phyloP scores from a whole-genome alignment of 2,113 vertebrate species.

The Halichoerus grypus region DNA sequence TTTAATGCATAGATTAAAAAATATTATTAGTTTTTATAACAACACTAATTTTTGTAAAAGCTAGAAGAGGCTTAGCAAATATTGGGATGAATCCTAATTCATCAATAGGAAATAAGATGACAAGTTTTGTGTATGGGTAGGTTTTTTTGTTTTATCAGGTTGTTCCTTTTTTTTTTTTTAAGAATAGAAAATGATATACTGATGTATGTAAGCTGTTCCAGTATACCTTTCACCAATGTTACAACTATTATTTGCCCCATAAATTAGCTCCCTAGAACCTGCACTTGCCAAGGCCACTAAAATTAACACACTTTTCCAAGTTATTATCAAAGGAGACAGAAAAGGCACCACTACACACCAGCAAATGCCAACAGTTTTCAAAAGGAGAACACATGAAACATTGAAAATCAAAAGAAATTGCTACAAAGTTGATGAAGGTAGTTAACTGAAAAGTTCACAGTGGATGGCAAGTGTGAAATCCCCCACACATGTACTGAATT shows the following conservation, averaged over 20 bases:
- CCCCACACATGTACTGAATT: fast-evolving
- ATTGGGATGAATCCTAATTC: neutral
- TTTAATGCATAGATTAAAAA: neutral
- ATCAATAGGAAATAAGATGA: neutral
- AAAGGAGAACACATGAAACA: neutral
- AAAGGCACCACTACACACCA: neutral
- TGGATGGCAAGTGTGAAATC: neutral
- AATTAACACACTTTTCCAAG: neutral
- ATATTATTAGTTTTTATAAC: neutral
- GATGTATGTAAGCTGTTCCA: neutral
- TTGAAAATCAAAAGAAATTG: neutral
- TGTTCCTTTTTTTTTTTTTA: neutral
- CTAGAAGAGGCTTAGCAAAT: neutral
- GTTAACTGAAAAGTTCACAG: neutral
- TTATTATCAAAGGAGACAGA: neutral
- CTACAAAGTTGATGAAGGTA: neutral
- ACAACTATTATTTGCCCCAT: neutral
- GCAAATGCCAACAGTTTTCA: neutral
- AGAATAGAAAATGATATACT: neutral
- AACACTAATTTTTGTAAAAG: neutral
- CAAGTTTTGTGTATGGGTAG: neutral
- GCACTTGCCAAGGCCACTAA: neutral
- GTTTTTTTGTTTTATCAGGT: neutral
- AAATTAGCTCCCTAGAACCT: neutral
- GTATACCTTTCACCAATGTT: neutral